phyloP scores from a whole-genome alignment of 2,113 vertebrate species.

The Pongo pygmaeus region DNA sequence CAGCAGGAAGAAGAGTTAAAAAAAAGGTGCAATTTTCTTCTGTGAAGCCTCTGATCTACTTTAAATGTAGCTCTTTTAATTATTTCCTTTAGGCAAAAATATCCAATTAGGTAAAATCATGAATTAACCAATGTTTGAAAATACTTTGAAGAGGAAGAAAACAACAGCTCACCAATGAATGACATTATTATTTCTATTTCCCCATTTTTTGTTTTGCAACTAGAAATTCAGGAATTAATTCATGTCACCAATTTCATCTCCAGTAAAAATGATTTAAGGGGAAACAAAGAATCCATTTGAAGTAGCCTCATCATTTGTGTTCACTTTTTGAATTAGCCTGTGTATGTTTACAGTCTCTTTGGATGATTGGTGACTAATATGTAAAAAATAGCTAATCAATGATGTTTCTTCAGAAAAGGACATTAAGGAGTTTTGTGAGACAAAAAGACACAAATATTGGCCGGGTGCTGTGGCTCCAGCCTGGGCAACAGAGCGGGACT shows the following conservation, averaged over 20 bases:
- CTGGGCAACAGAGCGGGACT: no score
- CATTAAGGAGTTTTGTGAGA: neutral
- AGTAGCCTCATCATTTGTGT: neutral
- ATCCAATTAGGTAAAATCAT: conserved; percentile 16
- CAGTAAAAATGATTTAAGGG: conserved; percentile 36
- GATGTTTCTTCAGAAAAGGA: neutral
- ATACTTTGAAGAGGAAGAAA: conserved; percentile 51
- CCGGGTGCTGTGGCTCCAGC: no score
- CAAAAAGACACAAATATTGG: neutral
- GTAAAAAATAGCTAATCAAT: neutral
- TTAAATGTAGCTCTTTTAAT: conserved; percentile 10
- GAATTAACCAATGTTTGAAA: conserved; percentile 21
- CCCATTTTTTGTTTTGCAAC: neutral
- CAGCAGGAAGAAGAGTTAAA: neutral
- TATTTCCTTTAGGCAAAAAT: conserved; percentile 34
- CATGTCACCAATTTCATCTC: neutral
- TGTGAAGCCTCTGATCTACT: conserved; percentile 6
- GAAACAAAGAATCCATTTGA: neutral
- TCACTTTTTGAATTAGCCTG: conserved; percentile 34
- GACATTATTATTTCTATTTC: neutral
- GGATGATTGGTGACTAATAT: neutral
- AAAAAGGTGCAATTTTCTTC: neutral
- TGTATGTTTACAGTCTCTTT: neutral
- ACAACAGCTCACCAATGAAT: neutral
- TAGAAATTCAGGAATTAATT: conserved; percentile 27